Conservation (phyloP, 2,797 vertebrate species). For the Rhinoraja longicauda region DNA sequence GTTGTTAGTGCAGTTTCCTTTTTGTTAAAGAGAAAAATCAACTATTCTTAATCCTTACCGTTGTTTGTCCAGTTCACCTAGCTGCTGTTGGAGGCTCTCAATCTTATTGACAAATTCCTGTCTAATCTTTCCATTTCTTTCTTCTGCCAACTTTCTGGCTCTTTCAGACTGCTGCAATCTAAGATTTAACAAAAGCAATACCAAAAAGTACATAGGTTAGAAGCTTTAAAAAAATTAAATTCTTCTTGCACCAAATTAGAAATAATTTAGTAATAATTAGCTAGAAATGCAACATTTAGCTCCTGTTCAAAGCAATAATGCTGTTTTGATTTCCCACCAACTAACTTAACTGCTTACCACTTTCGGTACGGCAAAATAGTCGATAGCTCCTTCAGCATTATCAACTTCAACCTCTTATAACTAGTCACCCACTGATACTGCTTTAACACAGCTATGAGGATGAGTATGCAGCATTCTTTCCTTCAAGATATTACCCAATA, state of each 20-base stretch:
- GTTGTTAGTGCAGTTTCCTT: not conserved
- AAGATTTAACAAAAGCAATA: constrained; percentile 5
- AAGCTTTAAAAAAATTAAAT: not conserved
- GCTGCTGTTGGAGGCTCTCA: constrained; percentile 65
- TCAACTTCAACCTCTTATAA: not conserved
- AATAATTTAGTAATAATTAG: not conserved
- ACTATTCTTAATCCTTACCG: constrained; percentile 57
- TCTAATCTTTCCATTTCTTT: constrained; percentile 68
- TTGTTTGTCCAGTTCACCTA: constrained; percentile 73
- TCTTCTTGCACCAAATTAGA: not conserved
- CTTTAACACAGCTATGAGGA: not conserved
- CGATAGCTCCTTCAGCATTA: not conserved
- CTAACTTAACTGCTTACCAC: not conserved
- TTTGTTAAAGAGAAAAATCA: not conserved
- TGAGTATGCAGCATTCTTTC: not conserved
- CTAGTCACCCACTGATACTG: not conserved
- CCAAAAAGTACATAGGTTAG: not conserved
- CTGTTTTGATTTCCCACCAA: not conserved
- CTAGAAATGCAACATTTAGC: not conserved
- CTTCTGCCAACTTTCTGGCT: constrained; percentile 63
- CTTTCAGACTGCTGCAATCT: constrained; percentile 75
- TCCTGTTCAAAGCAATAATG: not conserved
- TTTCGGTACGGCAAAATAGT: not conserved
- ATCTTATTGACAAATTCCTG: constrained; percentile 70
- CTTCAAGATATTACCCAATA: not conserved